Evolutionary conservation across 2,888 invertebrate genomes (phyloP), one percentile per base, ranked within the genome.

Genomic region (Slavum lentiscoides): DNA sequence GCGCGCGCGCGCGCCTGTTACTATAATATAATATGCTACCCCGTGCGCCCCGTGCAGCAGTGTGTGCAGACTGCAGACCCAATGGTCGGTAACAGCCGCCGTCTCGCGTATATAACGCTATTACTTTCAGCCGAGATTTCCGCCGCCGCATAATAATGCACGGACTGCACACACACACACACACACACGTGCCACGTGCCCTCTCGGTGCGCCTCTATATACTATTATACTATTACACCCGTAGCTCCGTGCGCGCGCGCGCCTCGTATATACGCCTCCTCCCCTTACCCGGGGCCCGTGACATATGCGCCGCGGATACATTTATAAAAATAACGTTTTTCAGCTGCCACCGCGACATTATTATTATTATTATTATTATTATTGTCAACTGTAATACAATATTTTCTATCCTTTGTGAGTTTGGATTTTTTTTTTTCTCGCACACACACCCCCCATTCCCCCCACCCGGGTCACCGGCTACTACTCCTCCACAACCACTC

Each of bases 331-430:
- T 77, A 77, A 80, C 80, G 70, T 80, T 80, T 80, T 80, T 80
- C 80, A 80, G 80, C 80, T 80, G 80, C 80, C 80, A 30, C 49
- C 55, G 53, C 64, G 53, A 39, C 49, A 15, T 49, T 49, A 43
- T 43, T 43, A 43, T 43, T 43, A 43, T 43, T 43, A 43, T 43
- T 43, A 49, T 49, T 49, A 49, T 49, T 49, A 49, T 37, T 76
- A 68, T 80, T 80, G 80, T 80, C 80, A 80, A 80, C 70, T 80
- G 80, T 80, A 80, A 80, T 80, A 80, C 80, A 72, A 80, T 80
- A 80, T 72, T 80, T 70, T 80, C 70, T 23, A n/a, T 75, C 58
- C 75, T 75, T 75, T 75, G 75, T 75, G 68, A 43, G 53, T 17
- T 21, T 37, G 6, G 59, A 39, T 37, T 74, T 74, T 74, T 62